Evolutionary conservation across 2,888 invertebrate genomes (phyloP), one percentile per base, ranked within the genome.

Genomic region (Tinea trinotella): DNA sequence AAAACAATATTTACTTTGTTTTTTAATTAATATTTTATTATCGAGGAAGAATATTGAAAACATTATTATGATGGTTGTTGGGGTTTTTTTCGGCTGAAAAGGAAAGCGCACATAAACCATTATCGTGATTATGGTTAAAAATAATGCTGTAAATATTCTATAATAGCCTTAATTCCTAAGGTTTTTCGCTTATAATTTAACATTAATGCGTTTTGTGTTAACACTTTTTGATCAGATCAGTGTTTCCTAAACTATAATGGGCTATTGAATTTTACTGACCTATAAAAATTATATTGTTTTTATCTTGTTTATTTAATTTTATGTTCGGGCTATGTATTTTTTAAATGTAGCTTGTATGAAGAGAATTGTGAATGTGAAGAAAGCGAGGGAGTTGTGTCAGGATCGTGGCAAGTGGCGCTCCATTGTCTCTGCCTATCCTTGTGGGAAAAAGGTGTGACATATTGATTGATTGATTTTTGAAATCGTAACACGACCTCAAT

Each of bases 141-240:
- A 9, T 20, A 50, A 50, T 22, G 24, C 50, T 3, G 46, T 54
- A 44, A 46, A 40, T 24, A 19, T 56, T 49, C 17, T 40, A 40
- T 40, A 40, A 40, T 24, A 24, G 44, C 30, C 20, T 17, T 46
- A 18, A 46, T 54, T 53, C 57, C 58, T 59, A 57, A 48, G 40
- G 44, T 52, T 52, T 40, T 49, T n/a, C 36, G 15, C 52, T 54
- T 36, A 59, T 59, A 58, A 56, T 54, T 58, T 56, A 57, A 52
- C 53, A 53, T 53, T 55, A 57, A 56, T 54, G 56, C 50, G 54
- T 55, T 52, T 53, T 55, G 56, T 56, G 58, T 60, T 59, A 61
- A 60, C 57, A 57, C 57, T 55, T 35, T 30, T 54, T 2, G 30
- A 1, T 30, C 7, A 2, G 7, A 30, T 1, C 3, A 30, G n/a